phyloP scores from a whole-genome alignment of 2,888 invertebrate species.

The Mythimna loreyi region DNA sequence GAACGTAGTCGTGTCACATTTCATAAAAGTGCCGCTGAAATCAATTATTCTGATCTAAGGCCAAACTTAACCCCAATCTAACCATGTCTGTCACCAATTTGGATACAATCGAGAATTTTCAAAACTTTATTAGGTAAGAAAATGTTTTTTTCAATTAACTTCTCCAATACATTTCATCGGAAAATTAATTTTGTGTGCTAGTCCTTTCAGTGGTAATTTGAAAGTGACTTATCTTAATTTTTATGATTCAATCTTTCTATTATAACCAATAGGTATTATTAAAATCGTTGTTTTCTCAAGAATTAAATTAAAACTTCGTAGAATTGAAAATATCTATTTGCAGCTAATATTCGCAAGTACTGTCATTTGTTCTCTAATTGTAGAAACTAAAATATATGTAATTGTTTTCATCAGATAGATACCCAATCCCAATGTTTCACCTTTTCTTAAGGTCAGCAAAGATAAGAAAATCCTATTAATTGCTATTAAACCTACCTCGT shows the following conservation, averaged over 20 bases:
- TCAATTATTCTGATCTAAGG: conserved; percentile 33
- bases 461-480: conserved; percentile 34
- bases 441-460: conserved; percentile 47
- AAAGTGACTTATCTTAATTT: background rate
- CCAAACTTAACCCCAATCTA: conserved; percentile 69
- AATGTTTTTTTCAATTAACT: background rate
- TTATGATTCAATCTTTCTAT: background rate
- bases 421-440: conserved; percentile 44
- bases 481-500: conserved; percentile 19
- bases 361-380: background rate
- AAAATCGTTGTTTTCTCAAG: background rate
- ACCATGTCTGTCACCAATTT: conserved; percentile 90
- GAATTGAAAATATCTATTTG: background rate
- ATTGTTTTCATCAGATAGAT: conserved; percentile 32
- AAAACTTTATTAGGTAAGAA: conserved; percentile 82
- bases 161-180: background rate
- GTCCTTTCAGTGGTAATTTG: conserved; percentile 2
- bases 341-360: background rate
- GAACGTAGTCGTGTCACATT: conserved; percentile 18
- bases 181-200: background rate
- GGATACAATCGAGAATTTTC: conserved; percentile 87
- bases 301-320: background rate
- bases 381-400: background rate
- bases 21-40: conserved; percentile 5
- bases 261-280: background rate